Evolutionary conservation across 2,888 invertebrate species (phyloP).

Genomic region (Cephus spinipes): DNA sequence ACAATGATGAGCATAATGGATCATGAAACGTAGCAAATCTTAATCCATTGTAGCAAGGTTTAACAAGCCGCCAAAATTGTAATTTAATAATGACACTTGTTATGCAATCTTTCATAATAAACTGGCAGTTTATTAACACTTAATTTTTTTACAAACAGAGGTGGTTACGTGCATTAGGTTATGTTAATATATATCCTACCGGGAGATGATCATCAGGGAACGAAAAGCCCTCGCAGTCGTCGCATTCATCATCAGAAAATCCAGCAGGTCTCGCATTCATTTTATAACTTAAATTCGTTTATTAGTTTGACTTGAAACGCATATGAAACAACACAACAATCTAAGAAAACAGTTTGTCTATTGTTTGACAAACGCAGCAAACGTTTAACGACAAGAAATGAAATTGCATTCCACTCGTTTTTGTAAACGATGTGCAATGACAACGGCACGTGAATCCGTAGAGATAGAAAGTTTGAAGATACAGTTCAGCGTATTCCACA

Average conservation of each 20-base stretch:
- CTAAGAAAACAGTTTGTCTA: no score
- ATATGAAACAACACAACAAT: neutral
- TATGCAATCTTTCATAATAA: no score
- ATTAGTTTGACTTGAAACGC: neutral
- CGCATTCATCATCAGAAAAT: slow-evolving; percentile 36
- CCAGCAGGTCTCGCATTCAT: slow-evolving; percentile 36
- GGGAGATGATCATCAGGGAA: slow-evolving; percentile 11
- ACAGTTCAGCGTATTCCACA: no score
- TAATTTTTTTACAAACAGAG: no score
- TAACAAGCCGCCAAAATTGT: neutral
- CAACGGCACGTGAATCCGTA: no score
- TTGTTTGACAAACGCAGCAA: no score
- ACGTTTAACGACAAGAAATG: no score
- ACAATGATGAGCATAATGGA: neutral
- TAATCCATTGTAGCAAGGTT: neutral
- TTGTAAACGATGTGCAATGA: no score
- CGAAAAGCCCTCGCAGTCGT: slow-evolving; percentile 27
- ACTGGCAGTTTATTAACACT: no score
- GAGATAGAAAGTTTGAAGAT: no score
- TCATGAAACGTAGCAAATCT: neutral
- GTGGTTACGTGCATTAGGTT: slow-evolving; percentile 16
- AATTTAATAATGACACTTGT: no score
- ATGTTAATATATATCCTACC: slow-evolving; percentile 22
- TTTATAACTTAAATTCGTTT: slow-evolving; percentile 6
- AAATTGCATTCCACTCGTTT: no score